phyloP scores from a whole-genome alignment of 2,797 vertebrate species.

The Enteromius anoplus region DNA sequence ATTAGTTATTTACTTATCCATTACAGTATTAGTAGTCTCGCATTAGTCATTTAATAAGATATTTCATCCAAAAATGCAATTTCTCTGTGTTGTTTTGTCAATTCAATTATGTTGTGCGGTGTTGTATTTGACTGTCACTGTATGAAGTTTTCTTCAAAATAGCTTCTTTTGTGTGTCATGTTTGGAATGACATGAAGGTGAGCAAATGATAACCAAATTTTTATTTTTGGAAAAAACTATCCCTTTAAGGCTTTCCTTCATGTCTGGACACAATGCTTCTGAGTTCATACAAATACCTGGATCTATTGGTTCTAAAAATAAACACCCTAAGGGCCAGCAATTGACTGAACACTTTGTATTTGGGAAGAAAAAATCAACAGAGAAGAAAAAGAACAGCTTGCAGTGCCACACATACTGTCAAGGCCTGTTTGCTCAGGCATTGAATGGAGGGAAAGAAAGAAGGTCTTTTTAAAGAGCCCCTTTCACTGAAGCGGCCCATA shows the following conservation, averaged over 20 bases:
- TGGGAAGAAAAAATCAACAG: not conserved
- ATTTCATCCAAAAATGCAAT: not conserved
- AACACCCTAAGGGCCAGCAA: slow-evolving; percentile 7
- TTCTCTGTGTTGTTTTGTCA: not conserved
- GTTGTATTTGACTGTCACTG: not conserved
- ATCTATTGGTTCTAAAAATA: slow-evolving; percentile 21
- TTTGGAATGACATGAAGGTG: not conserved
- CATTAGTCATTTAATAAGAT: not conserved
- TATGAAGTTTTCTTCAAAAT: not conserved
- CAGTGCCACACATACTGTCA: slow-evolving; percentile 19
- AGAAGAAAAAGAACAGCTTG: slow-evolving; percentile 3
- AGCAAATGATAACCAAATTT: not conserved
- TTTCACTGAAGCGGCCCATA: slow-evolving; percentile 24
- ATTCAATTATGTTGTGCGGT: not conserved
- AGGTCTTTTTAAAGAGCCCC: slow-evolving; percentile 27
- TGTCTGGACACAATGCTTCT: not conserved
- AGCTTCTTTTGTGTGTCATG: not conserved
- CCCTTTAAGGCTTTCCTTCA: not conserved
- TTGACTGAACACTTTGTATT: slow-evolving; percentile 31
- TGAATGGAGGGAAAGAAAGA: slow-evolving; percentile 1
- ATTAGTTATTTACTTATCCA: not conserved
- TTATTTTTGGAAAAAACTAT: slow-evolving; percentile 3
- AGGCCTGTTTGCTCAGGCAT: slow-evolving; percentile 4
- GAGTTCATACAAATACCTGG: slow-evolving; percentile 20
- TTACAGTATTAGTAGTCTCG: not conserved